Percentiles rank a stretch among this genome's conserved stretches.
Evolutionary conservation across 1,140 invertebrate species (phyloP).

Genomic region (Drosophila mauritiana): DNA sequence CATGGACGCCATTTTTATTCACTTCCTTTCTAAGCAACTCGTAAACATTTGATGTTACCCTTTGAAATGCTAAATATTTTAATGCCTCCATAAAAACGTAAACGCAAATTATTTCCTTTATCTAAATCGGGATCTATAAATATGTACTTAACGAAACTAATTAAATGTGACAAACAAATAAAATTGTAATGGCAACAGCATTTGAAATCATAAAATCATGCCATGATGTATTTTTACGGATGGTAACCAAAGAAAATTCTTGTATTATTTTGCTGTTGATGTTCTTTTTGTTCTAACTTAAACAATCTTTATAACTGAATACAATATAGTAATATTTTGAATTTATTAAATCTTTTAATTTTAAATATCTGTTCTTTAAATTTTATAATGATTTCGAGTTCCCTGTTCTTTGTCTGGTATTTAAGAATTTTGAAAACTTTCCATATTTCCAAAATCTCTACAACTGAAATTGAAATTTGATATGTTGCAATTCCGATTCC

Average conservation of each 20-base stretch:
- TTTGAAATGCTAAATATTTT: constrained; percentile 35
- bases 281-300: neutral
- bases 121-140: constrained; percentile 34
- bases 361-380: too few species aligned
- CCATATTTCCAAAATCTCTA: constrained; percentile 2
- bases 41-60: constrained; percentile 49
- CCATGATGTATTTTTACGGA: neutral
- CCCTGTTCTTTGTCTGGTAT: neutral
- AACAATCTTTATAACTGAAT: too few species aligned
- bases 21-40: constrained; percentile 35
- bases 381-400: too few species aligned
- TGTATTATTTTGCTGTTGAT: neutral
- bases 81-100: constrained; percentile 39
- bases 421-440: neutral
- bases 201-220: neutral
- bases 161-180: constrained; percentile 31
- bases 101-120: constrained; percentile 22
- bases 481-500: constrained; percentile 46
- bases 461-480: constrained; percentile 58
- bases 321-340: too few species aligned
- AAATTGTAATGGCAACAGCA: constrained; percentile 5
- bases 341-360: too few species aligned
- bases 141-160: constrained; percentile 28
- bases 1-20: constrained; percentile 62
- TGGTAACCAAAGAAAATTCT: neutral